Base-by-base conservation (phyloP, 2,113 vertebrate genomes). In the Corydoras maculifer region DNA sequence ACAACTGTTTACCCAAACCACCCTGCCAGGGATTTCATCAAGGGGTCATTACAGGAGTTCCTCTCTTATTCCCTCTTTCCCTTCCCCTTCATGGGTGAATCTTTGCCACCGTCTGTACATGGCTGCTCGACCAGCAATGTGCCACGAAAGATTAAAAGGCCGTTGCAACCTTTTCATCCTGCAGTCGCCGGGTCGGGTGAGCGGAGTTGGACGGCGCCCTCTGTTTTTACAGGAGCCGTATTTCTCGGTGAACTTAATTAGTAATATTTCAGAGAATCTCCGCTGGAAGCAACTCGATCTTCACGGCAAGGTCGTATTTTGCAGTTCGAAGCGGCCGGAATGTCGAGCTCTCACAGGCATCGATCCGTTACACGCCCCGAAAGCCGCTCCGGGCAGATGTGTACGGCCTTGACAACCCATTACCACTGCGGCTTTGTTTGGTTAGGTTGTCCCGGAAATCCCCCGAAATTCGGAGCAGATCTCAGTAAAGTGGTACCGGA, bases 1-100 rank as follows among this genome's bases (percentile, higher is more conserved):
- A 81, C 53, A 72, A 68, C 62, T 81, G 79, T 81, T 81, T 81
- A 79, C 63, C 59, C 62, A 75, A 67, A 71, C 49, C 63, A 65
- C 61, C 32, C 68, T 72, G 72, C 72, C 69, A 79, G 72, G 51
- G 75, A 81, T 72, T 75, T 74, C 77, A 77, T 75, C 75, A 65
- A 73, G 64, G 62, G 59, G 64, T 73, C 76, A 80, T 76, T 75
- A 76, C 72, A 70, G 76, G 49, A 63, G 55, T 70, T 35, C 50
- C 67, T 66, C 30, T 68, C 72, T 25, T 25, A 25, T 25, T 64
- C 62, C 51, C 29, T 11, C 13, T n/a, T 63, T 58, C 72, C n/a
- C 15, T 62, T 31, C 35, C 50, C 30, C 53, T 29, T 60, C 51
- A 14, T 60, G 59, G 58, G 68, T 60, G 58, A 69, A 69, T 69